A percentile compares a stretch with the other conserved stretches of the same genome.
These are phyloP conservation scores for Cantharis rustica DNA, from an alignment of 2,888 invertebrate species.

Conservation along the genomic window DNA sequence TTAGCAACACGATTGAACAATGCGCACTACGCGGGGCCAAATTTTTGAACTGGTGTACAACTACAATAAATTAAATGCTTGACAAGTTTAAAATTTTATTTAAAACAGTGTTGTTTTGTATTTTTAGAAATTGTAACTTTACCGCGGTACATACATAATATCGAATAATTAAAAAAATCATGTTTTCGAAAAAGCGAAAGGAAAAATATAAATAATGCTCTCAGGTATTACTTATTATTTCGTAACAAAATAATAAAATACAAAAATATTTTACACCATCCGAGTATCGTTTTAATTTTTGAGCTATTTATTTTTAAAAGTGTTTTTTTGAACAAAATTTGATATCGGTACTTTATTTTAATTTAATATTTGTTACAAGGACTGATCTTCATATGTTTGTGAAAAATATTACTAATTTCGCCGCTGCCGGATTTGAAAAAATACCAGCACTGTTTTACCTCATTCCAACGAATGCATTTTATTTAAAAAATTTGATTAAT, in stretches of 20 bases:
- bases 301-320: neutral
- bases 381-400: neutral
- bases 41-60: constrained; percentile 27
- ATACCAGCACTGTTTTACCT: too few species aligned
- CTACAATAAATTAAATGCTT: constrained; percentile 24
- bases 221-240: neutral
- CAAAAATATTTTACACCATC: neutral
- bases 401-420: neutral
- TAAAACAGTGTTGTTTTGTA: constrained; percentile 12
- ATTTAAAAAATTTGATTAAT: too few species aligned
- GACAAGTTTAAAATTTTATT: constrained; percentile 17
- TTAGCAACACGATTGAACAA: constrained; percentile 30
- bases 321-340: neutral
- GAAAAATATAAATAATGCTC: neutral
- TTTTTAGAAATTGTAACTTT: neutral
- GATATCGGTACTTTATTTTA: neutral
- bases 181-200: neutral
- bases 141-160: neutral
- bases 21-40: constrained; percentile 33
- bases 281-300: neutral
- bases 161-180: neutral
- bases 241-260: neutral
- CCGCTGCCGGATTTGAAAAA: too few species aligned
- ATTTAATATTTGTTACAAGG: neutral
- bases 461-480: too few species aligned